Evolutionary conservation across 2,888 invertebrate species (phyloP), one percentile per base, ranked within the genome.

Genomic region (Macropis europaea): DNA sequence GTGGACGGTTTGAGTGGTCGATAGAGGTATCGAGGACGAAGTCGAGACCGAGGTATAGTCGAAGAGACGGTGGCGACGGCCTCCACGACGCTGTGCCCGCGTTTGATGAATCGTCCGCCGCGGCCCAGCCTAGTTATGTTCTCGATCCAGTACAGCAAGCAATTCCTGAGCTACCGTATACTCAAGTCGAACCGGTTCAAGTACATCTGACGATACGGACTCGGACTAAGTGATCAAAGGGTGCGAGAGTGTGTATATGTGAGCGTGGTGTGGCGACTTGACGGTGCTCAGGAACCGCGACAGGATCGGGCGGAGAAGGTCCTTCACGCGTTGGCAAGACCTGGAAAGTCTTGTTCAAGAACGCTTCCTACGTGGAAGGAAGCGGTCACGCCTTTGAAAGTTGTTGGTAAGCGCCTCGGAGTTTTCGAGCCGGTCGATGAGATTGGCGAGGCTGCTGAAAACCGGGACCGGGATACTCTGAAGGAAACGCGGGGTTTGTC

Each of bases 201-300:
- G 73, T 90, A 90, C 79, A 90, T 90, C 88, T 90, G 90, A 90
- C 90, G 85, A 89, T 90, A 90, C 87, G 88, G 87, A 88, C 89
- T 89, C 89, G 90, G 90, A 89, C 89, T 77, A 86, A 85, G 86
- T 87, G 84, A 68, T 84, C 76, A 66, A 70, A 80, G 68, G 73
- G 81, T 82, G 83, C 62, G 76, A 62, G 59, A 43, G 47, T 52
- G 64, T 62, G 68, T 63, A 70, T 73, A 62, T 68, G 78, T 62
- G 73, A 69, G 30, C 67, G 76, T 73, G 54, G 43, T 53, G 52
- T 66, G 59, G 71, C 61, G 77, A 70, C 70, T 77, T 72, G 72
- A 63, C 80, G 79, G 72, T 72, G 82, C 73, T 83, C 77, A 64
- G 78, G 68, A 69, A 77, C 28, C 34, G 36, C 34, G 43, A 32